Percentiles rank a stretch among this genome's conserved stretches.
Conservation (phyloP, 2,888 invertebrate genomes). For the Archaeoteleia sp. region DNA sequence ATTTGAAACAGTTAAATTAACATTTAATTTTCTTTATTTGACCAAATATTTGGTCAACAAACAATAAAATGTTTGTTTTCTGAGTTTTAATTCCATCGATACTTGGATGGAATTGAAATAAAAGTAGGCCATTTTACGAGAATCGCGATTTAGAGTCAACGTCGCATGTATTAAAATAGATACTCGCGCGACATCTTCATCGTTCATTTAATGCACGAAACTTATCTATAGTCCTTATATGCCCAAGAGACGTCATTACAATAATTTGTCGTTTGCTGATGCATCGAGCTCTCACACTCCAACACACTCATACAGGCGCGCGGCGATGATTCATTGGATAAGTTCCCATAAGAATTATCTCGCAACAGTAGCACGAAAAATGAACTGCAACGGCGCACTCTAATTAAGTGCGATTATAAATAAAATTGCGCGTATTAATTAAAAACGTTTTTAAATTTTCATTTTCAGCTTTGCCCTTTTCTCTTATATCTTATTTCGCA, state of each 20-base stretch:
- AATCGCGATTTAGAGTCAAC: conserved; percentile 12
- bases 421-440: conserved; percentile 12
- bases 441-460: conserved; percentile 23
- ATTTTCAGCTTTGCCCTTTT: background rate
- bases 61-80: too few relatives aligned
- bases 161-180: conserved; percentile 29
- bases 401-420: conserved; percentile 43
- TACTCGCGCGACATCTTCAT: conserved; percentile 3
- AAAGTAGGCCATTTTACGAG: conserved; percentile 15
- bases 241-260: conserved; percentile 33
- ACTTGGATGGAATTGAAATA: conserved; percentile 9
- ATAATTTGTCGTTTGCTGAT: conserved; percentile 28
- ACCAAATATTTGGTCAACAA: too few relatives aligned
- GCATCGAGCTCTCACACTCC: conserved; percentile 6
- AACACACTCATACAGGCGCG: background rate
- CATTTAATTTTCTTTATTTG: too few relatives aligned
- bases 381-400: conserved; percentile 14
- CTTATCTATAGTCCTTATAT: conserved; percentile 24
- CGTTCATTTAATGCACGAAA: conserved; percentile 26
- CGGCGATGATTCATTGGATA: conserved; percentile 28
- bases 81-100: background rate
- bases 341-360: conserved; percentile 19
- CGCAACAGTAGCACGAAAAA: conserved; percentile 29
- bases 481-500: conserved; percentile 19
- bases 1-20: too few relatives aligned